Evolutionary conservation across 2,797 vertebrate species (phyloP).

Genomic region (Syngnathus acus): DNA sequence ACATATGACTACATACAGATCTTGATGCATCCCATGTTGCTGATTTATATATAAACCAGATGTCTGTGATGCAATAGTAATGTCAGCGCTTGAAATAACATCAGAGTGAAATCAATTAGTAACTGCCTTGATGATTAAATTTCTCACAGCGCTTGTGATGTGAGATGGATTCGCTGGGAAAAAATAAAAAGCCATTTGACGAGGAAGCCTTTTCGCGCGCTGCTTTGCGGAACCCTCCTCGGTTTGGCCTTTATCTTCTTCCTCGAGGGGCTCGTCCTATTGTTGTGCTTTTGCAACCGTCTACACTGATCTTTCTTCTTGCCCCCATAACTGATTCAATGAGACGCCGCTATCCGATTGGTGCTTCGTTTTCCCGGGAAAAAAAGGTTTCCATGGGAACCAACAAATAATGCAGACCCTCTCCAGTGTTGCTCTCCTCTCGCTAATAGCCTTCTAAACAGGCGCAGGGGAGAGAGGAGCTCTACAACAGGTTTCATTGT

Average conservation of each 20-base stretch:
- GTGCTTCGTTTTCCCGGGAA: constrained; percentile 61
- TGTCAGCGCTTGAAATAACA: constrained; percentile 56
- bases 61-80: constrained; percentile 49
- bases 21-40: constrained; percentile 6
- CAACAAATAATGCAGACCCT: constrained; percentile 62
- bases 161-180: constrained; percentile 44
- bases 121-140: constrained; percentile 49
- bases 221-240: constrained; percentile 50
- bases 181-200: constrained; percentile 38
- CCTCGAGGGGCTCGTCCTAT: constrained; percentile 52
- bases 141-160: constrained; percentile 31
- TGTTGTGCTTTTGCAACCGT: constrained; percentile 62
- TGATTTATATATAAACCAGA: constrained; percentile 23
- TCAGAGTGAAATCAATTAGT: constrained; percentile 55
- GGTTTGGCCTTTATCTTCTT: constrained; percentile 55
- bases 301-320: constrained; percentile 43
- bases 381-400: constrained; percentile 68
- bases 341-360: constrained; percentile 52
- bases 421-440: constrained; percentile 48
- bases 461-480: constrained; percentile 35
- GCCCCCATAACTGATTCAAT: constrained; percentile 57
- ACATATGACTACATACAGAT: constrained; percentile 1
- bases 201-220: constrained; percentile 46
- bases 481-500: constrained; percentile 48
- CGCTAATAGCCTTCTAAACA: constrained; percentile 63